Evolutionary conservation across 1,140 invertebrate genomes (phyloP).

Genomic region (Drosophila parvula): DNA sequence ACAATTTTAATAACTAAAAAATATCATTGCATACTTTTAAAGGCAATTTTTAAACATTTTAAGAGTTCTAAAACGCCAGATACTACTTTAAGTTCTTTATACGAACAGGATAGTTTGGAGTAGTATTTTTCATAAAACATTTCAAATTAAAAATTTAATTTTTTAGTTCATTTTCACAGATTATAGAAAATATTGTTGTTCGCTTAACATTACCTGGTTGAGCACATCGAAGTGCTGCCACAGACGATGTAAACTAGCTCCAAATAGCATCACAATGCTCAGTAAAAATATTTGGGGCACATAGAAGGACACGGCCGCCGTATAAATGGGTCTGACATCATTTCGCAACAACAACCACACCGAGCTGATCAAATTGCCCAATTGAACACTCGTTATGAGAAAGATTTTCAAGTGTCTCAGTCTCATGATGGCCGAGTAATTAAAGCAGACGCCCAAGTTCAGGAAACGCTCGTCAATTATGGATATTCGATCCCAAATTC

Average conservation of each 20-base stretch:
- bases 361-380: conserved; percentile 67
- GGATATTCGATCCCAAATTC: conserved; percentile 62
- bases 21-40: too few species aligned
- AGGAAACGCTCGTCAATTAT: conserved; percentile 57
- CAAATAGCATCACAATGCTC: conserved; percentile 69
- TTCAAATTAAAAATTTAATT: too few species aligned
- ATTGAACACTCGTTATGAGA: conserved; percentile 54
- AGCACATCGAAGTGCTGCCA: conserved; percentile 73
- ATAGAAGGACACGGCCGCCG: conserved; percentile 75
- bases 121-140: too few species aligned
- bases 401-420: conserved; percentile 56
- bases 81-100: too few species aligned
- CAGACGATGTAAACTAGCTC: conserved; percentile 66
- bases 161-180: too few species aligned
- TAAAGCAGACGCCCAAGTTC: conserved; percentile 66
- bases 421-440: conserved; percentile 71
- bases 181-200: too few species aligned
- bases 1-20: too few species aligned
- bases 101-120: too few species aligned
- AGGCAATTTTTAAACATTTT: too few species aligned
- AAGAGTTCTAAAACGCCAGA: too few species aligned
- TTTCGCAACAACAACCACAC: conserved; percentile 67
- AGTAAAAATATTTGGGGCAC: conserved; percentile 76
- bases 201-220: conserved; percentile 55
- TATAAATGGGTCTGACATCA: conserved; percentile 67